Conservation (phyloP, 1,140 invertebrate genomes). For the Drosophila triauraria region DNA sequence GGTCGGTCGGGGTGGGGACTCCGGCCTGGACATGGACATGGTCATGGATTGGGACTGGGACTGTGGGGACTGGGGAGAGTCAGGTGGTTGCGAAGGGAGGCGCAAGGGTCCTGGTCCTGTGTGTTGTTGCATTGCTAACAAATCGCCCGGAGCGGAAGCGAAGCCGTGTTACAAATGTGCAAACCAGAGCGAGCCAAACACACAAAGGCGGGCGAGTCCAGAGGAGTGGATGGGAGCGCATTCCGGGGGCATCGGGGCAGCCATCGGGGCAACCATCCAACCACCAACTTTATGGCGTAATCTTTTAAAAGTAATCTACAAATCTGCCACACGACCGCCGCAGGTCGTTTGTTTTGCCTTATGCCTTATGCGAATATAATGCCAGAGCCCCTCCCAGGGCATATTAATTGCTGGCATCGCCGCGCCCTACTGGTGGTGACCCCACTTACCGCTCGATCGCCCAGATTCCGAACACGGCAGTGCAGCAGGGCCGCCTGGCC, state of each 20-base stretch:
- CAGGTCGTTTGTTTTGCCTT: slow-evolving; percentile 75
- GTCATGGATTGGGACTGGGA: slow-evolving; percentile 1
- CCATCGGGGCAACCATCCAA: slow-evolving; percentile 45
- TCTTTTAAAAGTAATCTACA: slow-evolving; percentile 83
- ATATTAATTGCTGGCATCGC: background rate
- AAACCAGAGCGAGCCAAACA: slow-evolving; percentile 62
- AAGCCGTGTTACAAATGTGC: slow-evolving; percentile 82
- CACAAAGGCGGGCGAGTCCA: slow-evolving; percentile 7
- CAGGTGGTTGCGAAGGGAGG: slow-evolving; percentile 2
- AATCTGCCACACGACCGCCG: slow-evolving; percentile 77
- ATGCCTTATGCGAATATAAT: slow-evolving; percentile 73
- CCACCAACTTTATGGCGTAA: slow-evolving; percentile 81
- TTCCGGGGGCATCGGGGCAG: slow-evolving; percentile 2
- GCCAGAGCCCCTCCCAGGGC: slow-evolving; percentile 38
- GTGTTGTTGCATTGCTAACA: slow-evolving; percentile 81
- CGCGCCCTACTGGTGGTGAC: background rate
- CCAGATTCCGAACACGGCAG: slow-evolving; percentile 93
- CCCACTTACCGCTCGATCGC: slow-evolving; percentile 93
- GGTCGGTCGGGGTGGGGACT: background rate
- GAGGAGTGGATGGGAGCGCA: slow-evolving; percentile 2
- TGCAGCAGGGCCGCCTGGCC: slow-evolving; percentile 94
- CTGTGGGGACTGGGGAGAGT: background rate
- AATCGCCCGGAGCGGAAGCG: slow-evolving; percentile 74
- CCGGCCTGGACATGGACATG: slow-evolving; percentile 12
- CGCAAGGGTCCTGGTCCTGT: slow-evolving; percentile 19